Base-by-base conservation (phyloP, 1,140 invertebrate species). In the Drosophila watanabei region DNA sequence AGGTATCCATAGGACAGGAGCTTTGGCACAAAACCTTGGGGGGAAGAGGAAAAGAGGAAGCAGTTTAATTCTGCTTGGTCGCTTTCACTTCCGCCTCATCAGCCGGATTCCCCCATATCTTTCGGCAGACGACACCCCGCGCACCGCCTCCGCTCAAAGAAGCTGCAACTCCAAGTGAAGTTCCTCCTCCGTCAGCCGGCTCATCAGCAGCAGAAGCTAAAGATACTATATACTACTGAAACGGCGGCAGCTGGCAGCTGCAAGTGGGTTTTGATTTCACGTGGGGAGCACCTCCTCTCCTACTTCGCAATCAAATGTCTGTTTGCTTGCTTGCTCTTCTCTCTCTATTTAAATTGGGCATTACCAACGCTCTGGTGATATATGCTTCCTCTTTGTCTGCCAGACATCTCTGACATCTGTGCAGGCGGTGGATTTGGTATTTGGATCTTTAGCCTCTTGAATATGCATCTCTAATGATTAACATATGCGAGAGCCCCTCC, bases 31-130 rank as follows among this genome's bases (percentile, higher is more conserved):
- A 33, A 59, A 63, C 49, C 46, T 35, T 16, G 28, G 16, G 32
- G 11, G 10, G 10, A 16, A 28, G 52, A 54, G 24, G 20, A 69
- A 72, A 68, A 61, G 71, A 70, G 84, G 84, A 87, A 87, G 85
- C 80, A 71, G 81, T 75, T 87, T 73, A 87, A 80, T 88, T 78
- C 85, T 90, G 82, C 63, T 85, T 70, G 61, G 78, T 68, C 75
- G 85, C 85, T 88, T 88, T 90, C 85, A 88, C 85, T 88, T 88
- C 85, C 85, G 85, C 81, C 76, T 86, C 85, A 88, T 88, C 85
- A 90, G 85, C 65, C 80, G 76, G 54, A 62, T 59, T 82, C 69
- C 84, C 83, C 57, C 59, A 80, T 78, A 60, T 78, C 48, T 69
- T 66, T 73, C 64, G 35, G 35, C 54, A 56, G 52, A 37, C 18